phyloP scores from a whole-genome alignment of 2,888 invertebrate species.

The Oligia strigilis region DNA sequence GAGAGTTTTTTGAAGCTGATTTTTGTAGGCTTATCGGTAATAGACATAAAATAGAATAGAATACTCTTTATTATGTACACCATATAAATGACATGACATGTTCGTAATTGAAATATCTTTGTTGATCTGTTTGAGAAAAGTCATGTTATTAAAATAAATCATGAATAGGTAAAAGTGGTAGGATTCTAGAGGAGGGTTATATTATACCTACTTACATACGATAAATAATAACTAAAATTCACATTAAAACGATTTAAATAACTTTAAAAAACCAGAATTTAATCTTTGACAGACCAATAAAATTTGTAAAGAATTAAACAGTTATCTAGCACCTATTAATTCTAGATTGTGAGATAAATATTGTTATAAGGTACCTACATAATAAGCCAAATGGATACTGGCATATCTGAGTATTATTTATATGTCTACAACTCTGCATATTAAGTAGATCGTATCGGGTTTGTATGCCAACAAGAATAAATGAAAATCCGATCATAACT shows the following conservation, averaged over 20 bases:
- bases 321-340: not conserved
- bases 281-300: not conserved
- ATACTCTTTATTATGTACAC: too few relatives aligned
- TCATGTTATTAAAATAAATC: not conserved
- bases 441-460: not conserved
- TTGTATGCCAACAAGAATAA: not conserved
- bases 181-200: not conserved
- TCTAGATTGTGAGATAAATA: not conserved
- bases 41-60: too few relatives aligned
- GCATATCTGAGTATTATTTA: conserved; percentile 3
- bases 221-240: not conserved
- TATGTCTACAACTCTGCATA: not conserved
- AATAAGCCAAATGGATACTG: not conserved
- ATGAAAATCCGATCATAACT: conserved; percentile 16
- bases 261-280: not conserved
- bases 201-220: not conserved
- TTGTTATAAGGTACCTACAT: not conserved
- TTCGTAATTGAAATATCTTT: not conserved
- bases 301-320: not conserved
- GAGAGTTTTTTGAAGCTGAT: not conserved
- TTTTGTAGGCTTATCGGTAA: not conserved
- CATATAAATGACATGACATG: too few relatives aligned
- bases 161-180: not conserved
- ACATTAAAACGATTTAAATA: not conserved
- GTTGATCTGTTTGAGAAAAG: not conserved